Percentiles rank a stretch among this genome's conserved stretches.
phyloP scores from a whole-genome alignment of 1,140 invertebrate genomes.

The Physella acuta region DNA sequence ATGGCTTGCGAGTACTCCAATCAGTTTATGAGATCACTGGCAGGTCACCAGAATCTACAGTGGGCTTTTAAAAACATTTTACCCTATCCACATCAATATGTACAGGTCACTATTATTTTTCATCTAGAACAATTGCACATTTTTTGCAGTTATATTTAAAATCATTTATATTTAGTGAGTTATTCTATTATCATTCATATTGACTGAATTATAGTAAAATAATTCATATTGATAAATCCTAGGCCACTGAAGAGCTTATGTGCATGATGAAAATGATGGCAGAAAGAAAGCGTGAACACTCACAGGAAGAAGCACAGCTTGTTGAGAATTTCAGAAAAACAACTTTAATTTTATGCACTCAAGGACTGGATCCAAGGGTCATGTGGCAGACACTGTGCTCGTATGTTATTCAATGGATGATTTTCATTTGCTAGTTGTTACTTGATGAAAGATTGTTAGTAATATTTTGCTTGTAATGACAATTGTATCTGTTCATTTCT shows the following conservation, averaged over 20 bases:
- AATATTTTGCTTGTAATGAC: no score
- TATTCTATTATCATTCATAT: no score
- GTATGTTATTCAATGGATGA: constrained; percentile 40
- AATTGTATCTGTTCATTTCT: no score
- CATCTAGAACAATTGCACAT: no score
- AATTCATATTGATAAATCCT: constrained; percentile 34
- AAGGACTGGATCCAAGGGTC: constrained; percentile 78
- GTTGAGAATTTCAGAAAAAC: constrained; percentile 79
- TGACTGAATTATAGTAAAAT: no score
- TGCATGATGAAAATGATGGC: constrained; percentile 84
- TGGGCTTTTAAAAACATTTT: constrained; percentile 97
- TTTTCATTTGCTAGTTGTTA: no score
- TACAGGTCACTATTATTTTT: constrained; percentile 69
- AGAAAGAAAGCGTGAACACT: constrained; percentile 73
- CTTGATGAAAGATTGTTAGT: no score
- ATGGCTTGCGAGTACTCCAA: constrained; percentile 86
- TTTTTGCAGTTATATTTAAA: no score
- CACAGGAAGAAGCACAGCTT: constrained; percentile 77
- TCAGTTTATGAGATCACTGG: constrained; percentile 80
- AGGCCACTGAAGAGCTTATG: constrained; percentile 88
- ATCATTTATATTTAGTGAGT: no score
- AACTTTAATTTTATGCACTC: constrained; percentile 78
- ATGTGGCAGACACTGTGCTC: constrained; percentile 88
- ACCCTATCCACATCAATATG: constrained; percentile 88
- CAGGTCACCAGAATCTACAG: constrained; percentile 89